Evolutionary conservation across 2,888 invertebrate species (phyloP), one percentile per base, ranked within the genome.

Genomic region (Tenthredo distinguenda): DNA sequence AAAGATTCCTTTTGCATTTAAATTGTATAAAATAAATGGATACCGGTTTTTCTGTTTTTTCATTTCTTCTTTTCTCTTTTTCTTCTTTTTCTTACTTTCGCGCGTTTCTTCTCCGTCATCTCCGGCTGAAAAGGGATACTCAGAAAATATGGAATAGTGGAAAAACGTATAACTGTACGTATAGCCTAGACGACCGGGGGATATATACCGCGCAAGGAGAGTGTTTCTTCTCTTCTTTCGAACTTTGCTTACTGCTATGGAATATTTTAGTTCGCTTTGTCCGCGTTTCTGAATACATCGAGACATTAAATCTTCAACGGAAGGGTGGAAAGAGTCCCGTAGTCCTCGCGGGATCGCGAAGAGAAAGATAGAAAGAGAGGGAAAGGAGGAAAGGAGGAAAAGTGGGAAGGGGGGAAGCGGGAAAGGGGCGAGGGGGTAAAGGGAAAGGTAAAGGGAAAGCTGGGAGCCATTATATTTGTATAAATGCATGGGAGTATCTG

Each of bases 401-500:
- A 1, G 26, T 0, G 26, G 26, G 1, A 26, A 26, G 26, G 0
- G 1, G 26, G 26, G 1, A 26, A 26, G 26, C 0, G 1, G 26
- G 26, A 26, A 26, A 26, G 26, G 26, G 26, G 26, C 26, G 26
- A 26, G 26, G 26, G 26, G 26, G 87, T 86, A 37, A 50, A 71
- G 47, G 26, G 18, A 77, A 40, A 50, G 18, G 62, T 26, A 26
- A 76, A 40, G 43, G n/a, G 7, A 26, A 65, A 37, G 18, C 72
- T 84, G 86, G 86, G 81, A 88, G 88, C 88, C 88, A 89, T 91
- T 89, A 89, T 90, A 90, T 89, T 90, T 88, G 89, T 88, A 90
- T 90, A 90, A 90, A 90, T 90, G 90, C 87, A 87, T 87, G 88
- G 86, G 88, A 88, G 88, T 88, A 88, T 87, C 88, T 87, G 90